Evolutionary conservation across 2,797 vertebrate species (phyloP).

Genomic region (Prionace glauca): DNA sequence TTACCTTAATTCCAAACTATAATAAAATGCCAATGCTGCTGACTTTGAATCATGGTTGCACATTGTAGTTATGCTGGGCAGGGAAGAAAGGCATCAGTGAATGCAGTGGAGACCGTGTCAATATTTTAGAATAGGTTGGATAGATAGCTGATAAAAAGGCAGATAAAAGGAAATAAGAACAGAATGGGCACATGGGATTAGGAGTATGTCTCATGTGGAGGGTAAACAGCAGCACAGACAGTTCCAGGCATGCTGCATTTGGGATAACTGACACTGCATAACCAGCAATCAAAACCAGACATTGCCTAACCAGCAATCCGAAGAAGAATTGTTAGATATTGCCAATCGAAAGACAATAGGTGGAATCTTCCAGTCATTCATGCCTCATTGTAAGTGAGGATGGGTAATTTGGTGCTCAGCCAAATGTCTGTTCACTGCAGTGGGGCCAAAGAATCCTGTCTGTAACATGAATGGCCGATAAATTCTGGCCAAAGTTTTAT

Average conservation of each 20-base stretch:
- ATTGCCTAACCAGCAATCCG: not conserved
- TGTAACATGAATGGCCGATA: too few relatives aligned
- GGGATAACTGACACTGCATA: not conserved
- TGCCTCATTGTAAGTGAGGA: too few relatives aligned
- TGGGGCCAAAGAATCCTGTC: too few relatives aligned
- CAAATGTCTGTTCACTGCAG: too few relatives aligned
- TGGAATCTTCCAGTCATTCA: too few relatives aligned
- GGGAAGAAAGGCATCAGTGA: not conserved
- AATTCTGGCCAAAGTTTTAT: not conserved
- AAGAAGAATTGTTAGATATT: not conserved
- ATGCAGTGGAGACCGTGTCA: not conserved
- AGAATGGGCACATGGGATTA: not conserved
- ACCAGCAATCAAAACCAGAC: not conserved
- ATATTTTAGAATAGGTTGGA: not conserved
- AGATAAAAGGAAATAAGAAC: not conserved
- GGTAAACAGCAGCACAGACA: not conserved
- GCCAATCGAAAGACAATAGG: not conserved
- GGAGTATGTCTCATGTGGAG: not conserved
- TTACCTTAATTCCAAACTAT: not conserved
- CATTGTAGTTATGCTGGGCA: not conserved
- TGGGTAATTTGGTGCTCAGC: too few relatives aligned
- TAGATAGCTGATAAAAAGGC: not conserved
- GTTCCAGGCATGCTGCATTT: not conserved
- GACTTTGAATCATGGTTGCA: not conserved
- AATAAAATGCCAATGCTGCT: not conserved